phyloP scores from a whole-genome alignment of 2,888 invertebrate species.

The Syritta pipiens region DNA sequence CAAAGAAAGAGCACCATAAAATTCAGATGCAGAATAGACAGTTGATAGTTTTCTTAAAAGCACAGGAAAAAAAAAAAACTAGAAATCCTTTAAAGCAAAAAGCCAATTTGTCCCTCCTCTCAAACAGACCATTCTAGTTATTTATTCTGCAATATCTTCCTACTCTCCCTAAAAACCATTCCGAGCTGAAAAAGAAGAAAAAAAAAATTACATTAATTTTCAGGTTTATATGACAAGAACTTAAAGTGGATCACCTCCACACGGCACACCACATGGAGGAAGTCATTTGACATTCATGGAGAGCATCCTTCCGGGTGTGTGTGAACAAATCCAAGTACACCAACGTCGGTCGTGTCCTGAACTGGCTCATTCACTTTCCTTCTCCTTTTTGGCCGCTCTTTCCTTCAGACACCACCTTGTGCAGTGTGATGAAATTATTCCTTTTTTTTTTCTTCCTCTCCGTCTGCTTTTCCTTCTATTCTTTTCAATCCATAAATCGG shows the following conservation, averaged over 20 bases:
- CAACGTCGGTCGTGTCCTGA: constrained; percentile 15
- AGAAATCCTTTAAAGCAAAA: too few species aligned
- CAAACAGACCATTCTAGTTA: too few species aligned
- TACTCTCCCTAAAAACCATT: too few species aligned
- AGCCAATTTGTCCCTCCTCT: too few species aligned
- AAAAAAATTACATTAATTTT: constrained; percentile 14
- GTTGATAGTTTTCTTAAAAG: too few species aligned
- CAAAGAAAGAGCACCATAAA: too few species aligned
- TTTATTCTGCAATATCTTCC: too few species aligned
- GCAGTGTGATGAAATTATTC: constrained; percentile 27
- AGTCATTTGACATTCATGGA: constrained; percentile 63
- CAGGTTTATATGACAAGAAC: constrained; percentile 30
- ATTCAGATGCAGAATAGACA: too few species aligned
- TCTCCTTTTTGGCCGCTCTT: constrained; percentile 23
- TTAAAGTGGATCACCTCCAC: constrained; percentile 32
- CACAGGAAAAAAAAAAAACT: too few species aligned
- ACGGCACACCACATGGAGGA: constrained; percentile 42
- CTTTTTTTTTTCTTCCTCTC: not conserved
- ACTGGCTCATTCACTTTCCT: constrained; percentile 17
- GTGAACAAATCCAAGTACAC: constrained; percentile 20
- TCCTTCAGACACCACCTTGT: constrained; percentile 20
- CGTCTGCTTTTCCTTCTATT: constrained; percentile 24
- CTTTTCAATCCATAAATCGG: constrained; percentile 39
- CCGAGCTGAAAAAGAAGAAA: not conserved
- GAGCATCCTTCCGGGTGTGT: constrained; percentile 59